A percentile compares a stretch with the other conserved stretches of the same genome.
phyloP scores from a whole-genome alignment of 2,888 invertebrate genomes.

The Drosophila rellima region DNA sequence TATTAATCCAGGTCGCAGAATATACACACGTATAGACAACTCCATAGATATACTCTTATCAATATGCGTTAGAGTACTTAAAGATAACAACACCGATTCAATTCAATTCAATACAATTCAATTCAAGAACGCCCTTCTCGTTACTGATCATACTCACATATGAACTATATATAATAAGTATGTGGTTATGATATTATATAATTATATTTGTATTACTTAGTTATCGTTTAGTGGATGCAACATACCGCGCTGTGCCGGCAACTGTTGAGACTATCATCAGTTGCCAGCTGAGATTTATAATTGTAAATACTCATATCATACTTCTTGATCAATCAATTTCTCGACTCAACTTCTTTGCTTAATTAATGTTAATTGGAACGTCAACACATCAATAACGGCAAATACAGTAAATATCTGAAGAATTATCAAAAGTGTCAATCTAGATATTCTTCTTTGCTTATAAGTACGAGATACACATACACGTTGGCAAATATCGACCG shows the following conservation, averaged over 20 bases:
- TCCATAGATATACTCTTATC: constrained; percentile 17
- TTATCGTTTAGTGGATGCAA: constrained; percentile 79
- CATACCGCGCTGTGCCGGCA: constrained; percentile 78
- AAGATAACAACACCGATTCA: constrained; percentile 49
- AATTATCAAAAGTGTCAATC: constrained; percentile 68
- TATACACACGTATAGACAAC: constrained; percentile 13
- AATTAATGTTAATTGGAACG: constrained; percentile 37
- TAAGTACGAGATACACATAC: constrained; percentile 42
- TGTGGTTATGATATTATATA: constrained; percentile 31
- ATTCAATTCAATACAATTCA: constrained; percentile 34
- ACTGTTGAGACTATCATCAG: constrained; percentile 43
- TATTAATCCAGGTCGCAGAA: constrained; percentile 20
- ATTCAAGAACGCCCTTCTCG: constrained; percentile 25
- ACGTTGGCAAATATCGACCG: constrained; percentile 45
- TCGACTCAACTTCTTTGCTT: constrained; percentile 24
- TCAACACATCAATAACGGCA: constrained; percentile 78
- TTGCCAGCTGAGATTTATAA: constrained; percentile 70
- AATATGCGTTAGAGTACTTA: constrained; percentile 45
- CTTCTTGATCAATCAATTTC: constrained; percentile 5
- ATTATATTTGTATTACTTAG: constrained; percentile 47
- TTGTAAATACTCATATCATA: constrained; percentile 37
- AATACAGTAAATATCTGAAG: constrained; percentile 70
- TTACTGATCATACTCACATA: constrained; percentile 18
- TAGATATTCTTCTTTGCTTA: constrained; percentile 48
- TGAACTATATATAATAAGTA: constrained; percentile 42